Percentiles rank a stretch among this genome's conserved stretches.
Conservation (phyloP, 2,797 vertebrate genomes). For the Myripristis murdjan region DNA sequence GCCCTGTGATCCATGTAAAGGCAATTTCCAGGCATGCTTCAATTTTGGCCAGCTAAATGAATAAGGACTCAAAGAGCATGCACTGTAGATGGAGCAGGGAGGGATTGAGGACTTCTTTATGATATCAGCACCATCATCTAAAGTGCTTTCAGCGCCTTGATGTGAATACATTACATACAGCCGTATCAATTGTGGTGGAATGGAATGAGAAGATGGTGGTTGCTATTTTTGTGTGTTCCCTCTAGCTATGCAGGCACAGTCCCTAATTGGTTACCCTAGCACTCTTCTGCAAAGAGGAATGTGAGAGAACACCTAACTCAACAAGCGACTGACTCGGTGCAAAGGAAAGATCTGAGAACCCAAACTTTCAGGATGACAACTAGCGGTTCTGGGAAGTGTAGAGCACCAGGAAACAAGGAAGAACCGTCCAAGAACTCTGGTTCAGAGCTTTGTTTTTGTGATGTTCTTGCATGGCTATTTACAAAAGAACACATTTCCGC, state of each 20-base stretch:
- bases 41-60: constrained; percentile 46
- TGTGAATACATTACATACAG: constrained; percentile 63
- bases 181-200: constrained; percentile 41
- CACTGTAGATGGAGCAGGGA: constrained; percentile 21
- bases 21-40: constrained; percentile 25
- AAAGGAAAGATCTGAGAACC: too few relatives aligned
- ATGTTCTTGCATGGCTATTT: too few relatives aligned
- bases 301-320: constrained; percentile 39
- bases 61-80: constrained; percentile 34
- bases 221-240: constrained; percentile 47
- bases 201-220: constrained; percentile 48
- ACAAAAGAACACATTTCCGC: too few relatives aligned
- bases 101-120: constrained; percentile 45
- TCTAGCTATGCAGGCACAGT: constrained; percentile 37
- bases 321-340: constrained; percentile 27
- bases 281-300: constrained; percentile 40
- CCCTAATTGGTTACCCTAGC: constrained; percentile 56
- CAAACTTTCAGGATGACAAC: too few relatives aligned
- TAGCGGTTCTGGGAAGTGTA: too few relatives aligned
- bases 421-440: too few relatives aligned
- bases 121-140: constrained; percentile 62
- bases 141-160: constrained; percentile 59
- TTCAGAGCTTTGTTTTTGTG: too few relatives aligned
- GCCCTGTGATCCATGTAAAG: constrained; percentile 2
- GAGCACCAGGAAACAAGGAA: too few relatives aligned